Conservation (phyloP, 2,888 invertebrate genomes). For the Clostera curtula region DNA sequence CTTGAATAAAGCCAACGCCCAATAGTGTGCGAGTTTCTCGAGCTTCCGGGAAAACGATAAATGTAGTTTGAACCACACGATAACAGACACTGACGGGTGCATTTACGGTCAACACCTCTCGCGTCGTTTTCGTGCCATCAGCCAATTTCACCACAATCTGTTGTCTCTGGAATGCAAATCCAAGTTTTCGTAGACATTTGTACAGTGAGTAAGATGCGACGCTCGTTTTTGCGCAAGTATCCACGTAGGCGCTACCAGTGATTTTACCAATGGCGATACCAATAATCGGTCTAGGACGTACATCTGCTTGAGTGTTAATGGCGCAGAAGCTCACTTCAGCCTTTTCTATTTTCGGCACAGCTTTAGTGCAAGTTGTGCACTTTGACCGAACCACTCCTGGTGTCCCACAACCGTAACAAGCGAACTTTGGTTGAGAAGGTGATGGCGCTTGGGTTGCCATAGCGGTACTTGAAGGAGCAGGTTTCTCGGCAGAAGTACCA, state of each 20-base stretch:
- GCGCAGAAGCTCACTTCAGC: conserved; percentile 9
- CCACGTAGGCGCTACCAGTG: conserved; percentile 11
- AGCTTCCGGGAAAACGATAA: too few species aligned
- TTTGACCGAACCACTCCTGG: conserved; percentile 5
- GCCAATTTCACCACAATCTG: too few species aligned
- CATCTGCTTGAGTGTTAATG: conserved; percentile 1
- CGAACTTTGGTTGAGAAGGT: conserved; percentile 3
- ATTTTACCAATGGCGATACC: conserved; percentile 8
- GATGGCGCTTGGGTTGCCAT: conserved; percentile 5
- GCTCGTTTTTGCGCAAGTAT: conserved; percentile 8
- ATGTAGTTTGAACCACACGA: too few species aligned
- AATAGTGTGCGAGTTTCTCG: conserved; percentile 8
- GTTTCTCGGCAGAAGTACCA: conserved; percentile 1
- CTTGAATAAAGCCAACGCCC: too few species aligned
- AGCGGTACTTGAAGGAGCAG: too few species aligned
- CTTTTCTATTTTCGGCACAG: conserved; percentile 1
- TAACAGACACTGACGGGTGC: conserved; percentile 7
- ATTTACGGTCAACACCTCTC: conserved; percentile 7
- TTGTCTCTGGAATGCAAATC: too few species aligned
- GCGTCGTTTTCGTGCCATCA: conserved; percentile 5
- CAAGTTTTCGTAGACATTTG: conserved; percentile 3
- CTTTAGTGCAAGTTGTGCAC: too few species aligned
- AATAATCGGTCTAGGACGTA: conserved; percentile 10
- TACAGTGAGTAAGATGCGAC: conserved; percentile 11
- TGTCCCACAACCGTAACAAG: conserved; percentile 4